Evolutionary conservation across 2,797 vertebrate species (phyloP).

Genomic region (Gymnothorax javanicus): DNA sequence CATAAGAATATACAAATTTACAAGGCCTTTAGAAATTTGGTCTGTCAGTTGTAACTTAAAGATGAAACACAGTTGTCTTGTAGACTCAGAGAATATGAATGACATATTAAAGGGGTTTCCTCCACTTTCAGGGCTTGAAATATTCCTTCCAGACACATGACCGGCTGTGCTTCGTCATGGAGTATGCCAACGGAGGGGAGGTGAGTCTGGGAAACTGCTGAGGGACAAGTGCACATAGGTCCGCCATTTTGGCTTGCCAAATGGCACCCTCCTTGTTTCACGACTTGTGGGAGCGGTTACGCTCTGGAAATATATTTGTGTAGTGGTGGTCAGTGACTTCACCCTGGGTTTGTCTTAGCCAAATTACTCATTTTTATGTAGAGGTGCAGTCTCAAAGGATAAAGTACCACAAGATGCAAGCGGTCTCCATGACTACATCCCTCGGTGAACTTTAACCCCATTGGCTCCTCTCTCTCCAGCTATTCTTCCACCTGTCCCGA

Average conservation of each 20-base stretch:
- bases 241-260: not conserved
- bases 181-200: conserved; percentile 97
- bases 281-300: not conserved
- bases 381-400: not conserved
- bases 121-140: conserved; percentile 83
- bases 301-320: not conserved
- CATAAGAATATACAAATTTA: not conserved
- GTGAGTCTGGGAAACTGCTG: conserved; percentile 65
- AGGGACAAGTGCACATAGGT: not conserved
- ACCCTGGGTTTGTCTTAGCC: not conserved
- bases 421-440: not conserved
- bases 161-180: conserved; percentile 97
- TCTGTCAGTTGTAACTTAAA: not conserved
- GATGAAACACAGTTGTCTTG: not conserved
- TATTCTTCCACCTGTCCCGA: conserved; percentile 95
- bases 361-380: not conserved
- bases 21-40: not conserved
- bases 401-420: not conserved
- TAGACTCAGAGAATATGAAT: not conserved
- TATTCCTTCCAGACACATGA: conserved; percentile 98
- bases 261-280: conserved; percentile 25
- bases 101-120: conserved; percentile 25
- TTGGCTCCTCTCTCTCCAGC: conserved; percentile 62
- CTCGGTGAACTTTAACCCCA: not conserved
- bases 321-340: not conserved